Percentiles rank a stretch among this genome's conserved stretches.
Evolutionary conservation across 2,797 vertebrate genomes (phyloP).

Genomic region (Chaenodraco wilsoni): DNA sequence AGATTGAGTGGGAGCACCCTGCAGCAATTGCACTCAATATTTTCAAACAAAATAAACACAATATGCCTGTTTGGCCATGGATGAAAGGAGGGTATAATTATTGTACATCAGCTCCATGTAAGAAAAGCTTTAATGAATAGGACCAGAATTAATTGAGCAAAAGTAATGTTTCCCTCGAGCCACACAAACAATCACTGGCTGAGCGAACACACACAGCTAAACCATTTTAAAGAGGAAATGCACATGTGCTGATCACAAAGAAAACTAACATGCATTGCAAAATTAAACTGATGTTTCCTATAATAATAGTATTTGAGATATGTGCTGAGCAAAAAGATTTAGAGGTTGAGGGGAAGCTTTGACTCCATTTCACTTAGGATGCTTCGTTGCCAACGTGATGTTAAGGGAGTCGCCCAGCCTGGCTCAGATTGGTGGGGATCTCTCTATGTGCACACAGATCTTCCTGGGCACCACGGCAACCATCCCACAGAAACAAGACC

Average conservation of each 20-base stretch:
- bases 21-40: conserved; percentile 34
- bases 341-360: conserved; percentile 50
- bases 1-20: conserved; percentile 28
- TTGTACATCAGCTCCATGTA: conserved; percentile 19
- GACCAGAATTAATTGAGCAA: conserved; percentile 27
- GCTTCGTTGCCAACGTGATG: conserved; percentile 58
- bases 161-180: conserved; percentile 27
- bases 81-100: conserved; percentile 34
- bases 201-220: background rate
- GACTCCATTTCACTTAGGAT: conserved; percentile 63
- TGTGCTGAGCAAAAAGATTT: conserved; percentile 40
- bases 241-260: background rate
- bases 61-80: conserved; percentile 33
- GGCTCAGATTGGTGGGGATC: conserved; percentile 82
- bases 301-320: conserved; percentile 9
- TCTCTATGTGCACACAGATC: conserved; percentile 81
- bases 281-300: conserved; percentile 21
- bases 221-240: background rate
- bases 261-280: conserved; percentile 15
- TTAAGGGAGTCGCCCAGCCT: conserved; percentile 75
- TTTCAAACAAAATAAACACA: conserved; percentile 39
- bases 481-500: conserved; percentile 86
- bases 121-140: conserved; percentile 20
- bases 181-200: conserved; percentile 17
- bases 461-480: conserved; percentile 89